Percentiles rank a stretch among this genome's conserved stretches.
phyloP scores from a whole-genome alignment of 2,113 vertebrate species.

The Ibidorhyncha struthersii region DNA sequence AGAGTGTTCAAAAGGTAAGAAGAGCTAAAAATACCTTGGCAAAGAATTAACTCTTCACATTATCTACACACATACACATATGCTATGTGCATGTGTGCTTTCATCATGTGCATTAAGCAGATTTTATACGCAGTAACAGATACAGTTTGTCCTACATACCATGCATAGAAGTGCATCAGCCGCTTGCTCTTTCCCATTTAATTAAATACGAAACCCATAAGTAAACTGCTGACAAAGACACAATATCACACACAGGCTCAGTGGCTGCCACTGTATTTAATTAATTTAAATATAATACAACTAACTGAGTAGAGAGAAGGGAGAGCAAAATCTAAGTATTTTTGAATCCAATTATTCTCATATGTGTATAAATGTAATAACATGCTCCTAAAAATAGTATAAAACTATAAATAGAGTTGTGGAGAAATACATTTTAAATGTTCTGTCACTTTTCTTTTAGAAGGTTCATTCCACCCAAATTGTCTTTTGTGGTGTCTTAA shows the following conservation, averaged over 20 bases:
- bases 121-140: not conserved
- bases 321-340: slow-evolving; percentile 7
- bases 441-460: slow-evolving; percentile 9
- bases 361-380: slow-evolving; percentile 19
- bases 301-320: not conserved
- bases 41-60: slow-evolving; percentile 7
- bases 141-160: slow-evolving; percentile 37
- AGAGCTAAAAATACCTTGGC: not conserved
- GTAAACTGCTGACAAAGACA: slow-evolving; percentile 58
- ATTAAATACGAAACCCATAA: slow-evolving; percentile 53
- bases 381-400: slow-evolving; percentile 27
- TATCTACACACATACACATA: not conserved
- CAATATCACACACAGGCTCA: slow-evolving; percentile 21
- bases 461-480: slow-evolving; percentile 30
- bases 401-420: not conserved
- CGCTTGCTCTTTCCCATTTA: slow-evolving; percentile 14
- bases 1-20: slow-evolving; percentile 26
- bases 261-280: slow-evolving; percentile 26
- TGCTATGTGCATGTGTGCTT: not conserved
- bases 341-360: slow-evolving; percentile 56
- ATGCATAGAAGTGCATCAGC: not conserved
- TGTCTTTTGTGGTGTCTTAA: slow-evolving; percentile 49
- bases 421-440: slow-evolving; percentile 10
- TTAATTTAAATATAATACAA: slow-evolving; percentile 49
- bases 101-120: not conserved